A percentile compares a stretch with the other conserved stretches of the same genome.
These are phyloP conservation scores for Paratilapia polleni DNA, from an alignment of 2,113 vertebrate species.

Conservation along the genomic window DNA sequence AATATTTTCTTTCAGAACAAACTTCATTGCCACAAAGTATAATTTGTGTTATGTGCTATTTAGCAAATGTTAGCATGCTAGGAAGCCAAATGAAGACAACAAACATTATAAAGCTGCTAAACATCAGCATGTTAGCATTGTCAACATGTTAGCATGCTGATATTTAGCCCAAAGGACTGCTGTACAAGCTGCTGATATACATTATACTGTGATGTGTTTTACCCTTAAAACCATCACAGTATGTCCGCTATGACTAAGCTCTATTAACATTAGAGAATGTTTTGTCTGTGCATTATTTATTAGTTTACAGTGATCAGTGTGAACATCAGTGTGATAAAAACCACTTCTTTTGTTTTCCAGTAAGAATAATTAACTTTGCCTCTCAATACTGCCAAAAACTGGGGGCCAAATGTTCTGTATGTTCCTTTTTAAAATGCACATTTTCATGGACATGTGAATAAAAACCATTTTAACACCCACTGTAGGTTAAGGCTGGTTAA, in stretches of 20 bases:
- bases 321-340: constrained; percentile 83
- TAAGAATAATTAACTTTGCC: constrained; percentile 9
- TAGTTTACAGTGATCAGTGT: constrained; percentile 44
- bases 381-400: constrained; percentile 50
- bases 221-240: not conserved
- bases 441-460: constrained; percentile 39
- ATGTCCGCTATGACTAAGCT: not conserved
- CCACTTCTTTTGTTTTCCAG: constrained; percentile 19
- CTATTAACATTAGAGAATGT: not conserved
- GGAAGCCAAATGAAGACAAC: not conserved
- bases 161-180: not conserved
- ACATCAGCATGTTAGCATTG: not conserved
- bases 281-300: constrained; percentile 76
- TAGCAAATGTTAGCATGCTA: not conserved
- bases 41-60: not conserved
- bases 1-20: no score
- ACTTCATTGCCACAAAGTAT: not conserved
- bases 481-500: not conserved
- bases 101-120: not conserved
- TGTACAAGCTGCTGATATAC: not conserved
- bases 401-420: constrained; percentile 36
- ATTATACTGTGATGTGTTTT: not conserved
- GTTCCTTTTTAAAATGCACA: constrained; percentile 42
- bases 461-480: constrained; percentile 37
- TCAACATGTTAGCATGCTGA: not conserved